phyloP scores from a whole-genome alignment of 1,140 invertebrate genomes.

The Drosophila nasuta region DNA sequence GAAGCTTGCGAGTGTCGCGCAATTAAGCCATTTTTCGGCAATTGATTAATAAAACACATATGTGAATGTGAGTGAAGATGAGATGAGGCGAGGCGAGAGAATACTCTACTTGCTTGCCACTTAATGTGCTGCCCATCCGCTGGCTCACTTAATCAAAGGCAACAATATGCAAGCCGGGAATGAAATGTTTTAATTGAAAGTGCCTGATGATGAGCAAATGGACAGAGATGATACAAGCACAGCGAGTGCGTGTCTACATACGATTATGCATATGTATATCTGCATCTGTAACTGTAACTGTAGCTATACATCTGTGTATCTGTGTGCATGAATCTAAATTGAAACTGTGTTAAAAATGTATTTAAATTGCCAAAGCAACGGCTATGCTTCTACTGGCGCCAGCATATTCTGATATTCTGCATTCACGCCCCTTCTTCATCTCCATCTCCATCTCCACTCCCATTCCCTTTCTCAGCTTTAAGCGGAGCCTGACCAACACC shows the following conservation, averaged over 20 bases:
- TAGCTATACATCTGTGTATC: background rate
- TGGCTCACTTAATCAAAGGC: slow-evolving; percentile 72
- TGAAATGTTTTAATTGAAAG: slow-evolving; percentile 81
- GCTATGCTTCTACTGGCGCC: slow-evolving; percentile 62
- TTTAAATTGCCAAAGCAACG: slow-evolving; percentile 62
- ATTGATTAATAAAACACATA: slow-evolving; percentile 18
- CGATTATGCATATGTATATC: background rate
- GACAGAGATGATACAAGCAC: slow-evolving; percentile 1
- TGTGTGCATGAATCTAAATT: slow-evolving; percentile 58
- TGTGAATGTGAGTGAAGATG: background rate
- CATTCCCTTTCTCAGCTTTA: background rate
- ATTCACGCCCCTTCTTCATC: background rate
- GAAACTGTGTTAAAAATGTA: slow-evolving; percentile 72
- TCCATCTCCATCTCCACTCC: background rate
- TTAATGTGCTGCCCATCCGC: slow-evolving; percentile 27
- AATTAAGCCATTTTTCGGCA: slow-evolving; percentile 16
- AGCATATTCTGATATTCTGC: slow-evolving; percentile 47
- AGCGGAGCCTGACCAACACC: slow-evolving; percentile 8
- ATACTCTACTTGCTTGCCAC: background rate
- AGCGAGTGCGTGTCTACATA: slow-evolving; percentile 3
- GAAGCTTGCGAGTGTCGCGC: slow-evolving; percentile 5
- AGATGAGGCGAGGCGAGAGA: background rate
- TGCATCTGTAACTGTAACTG: background rate
- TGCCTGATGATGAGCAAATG: slow-evolving; percentile 62
- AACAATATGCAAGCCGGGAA: slow-evolving; percentile 58